Conservation (phyloP, 2,113 vertebrate genomes). For the Solea solea region DNA sequence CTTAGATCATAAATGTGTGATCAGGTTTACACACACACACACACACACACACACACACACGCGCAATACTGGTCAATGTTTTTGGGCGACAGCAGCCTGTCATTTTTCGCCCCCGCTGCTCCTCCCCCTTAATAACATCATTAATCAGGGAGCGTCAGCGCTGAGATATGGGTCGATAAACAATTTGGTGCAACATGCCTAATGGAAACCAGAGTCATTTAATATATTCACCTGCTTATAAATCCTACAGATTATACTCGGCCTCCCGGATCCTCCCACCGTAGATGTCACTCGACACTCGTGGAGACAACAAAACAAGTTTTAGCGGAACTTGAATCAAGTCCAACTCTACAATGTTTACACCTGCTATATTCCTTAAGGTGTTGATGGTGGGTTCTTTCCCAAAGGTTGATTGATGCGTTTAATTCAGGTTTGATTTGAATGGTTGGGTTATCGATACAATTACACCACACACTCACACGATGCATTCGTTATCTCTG, state of each 20-base stretch:
- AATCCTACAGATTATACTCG: constrained; percentile 58
- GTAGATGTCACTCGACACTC: constrained; percentile 27
- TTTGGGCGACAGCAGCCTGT: constrained; percentile 57
- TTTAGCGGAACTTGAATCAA: background rate
- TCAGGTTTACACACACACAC: constrained; percentile 7
- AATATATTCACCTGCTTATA: constrained; percentile 74
- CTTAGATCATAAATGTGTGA: constrained; percentile 9
- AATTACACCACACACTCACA: background rate
- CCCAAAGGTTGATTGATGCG: background rate
- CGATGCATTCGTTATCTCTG: background rate
- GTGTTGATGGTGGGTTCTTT: background rate
- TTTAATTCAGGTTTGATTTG: constrained; percentile 1
- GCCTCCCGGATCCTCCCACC: constrained; percentile 31
- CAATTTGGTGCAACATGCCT: constrained; percentile 79
- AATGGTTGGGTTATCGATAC: background rate
- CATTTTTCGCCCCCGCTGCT: constrained; percentile 52
- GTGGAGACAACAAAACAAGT: background rate
- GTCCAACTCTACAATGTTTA: background rate
- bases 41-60: constrained; percentile 14
- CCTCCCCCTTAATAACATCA: constrained; percentile 76
- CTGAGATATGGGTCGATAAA: constrained; percentile 79
- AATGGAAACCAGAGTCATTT: constrained; percentile 73
- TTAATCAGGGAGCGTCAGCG: constrained; percentile 72
- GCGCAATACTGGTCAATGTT: constrained; percentile 54
- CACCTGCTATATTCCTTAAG: background rate